phyloP scores from a whole-genome alignment of 2,888 invertebrate species.

The Catocala fraxini region DNA sequence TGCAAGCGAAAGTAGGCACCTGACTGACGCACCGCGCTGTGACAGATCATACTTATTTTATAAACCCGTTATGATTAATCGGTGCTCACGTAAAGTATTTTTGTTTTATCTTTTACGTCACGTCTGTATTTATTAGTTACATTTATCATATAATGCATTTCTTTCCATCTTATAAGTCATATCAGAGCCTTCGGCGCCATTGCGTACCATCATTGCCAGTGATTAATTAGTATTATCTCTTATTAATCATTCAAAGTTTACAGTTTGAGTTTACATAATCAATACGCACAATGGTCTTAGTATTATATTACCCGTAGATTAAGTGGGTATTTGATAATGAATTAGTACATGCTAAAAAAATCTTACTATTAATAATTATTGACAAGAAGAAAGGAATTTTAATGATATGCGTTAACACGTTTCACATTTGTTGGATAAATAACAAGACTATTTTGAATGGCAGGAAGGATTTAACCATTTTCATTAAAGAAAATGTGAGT shows the following conservation, averaged over 20 bases:
- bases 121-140: constrained; percentile 18
- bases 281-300: not conserved
- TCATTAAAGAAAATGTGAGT: constrained; percentile 19
- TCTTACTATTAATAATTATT: constrained; percentile 21
- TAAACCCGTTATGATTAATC: constrained; percentile 39
- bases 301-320: not conserved
- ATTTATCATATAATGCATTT: constrained; percentile 30
- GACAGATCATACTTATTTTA: constrained; percentile 54
- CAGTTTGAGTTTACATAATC: constrained; percentile 12
- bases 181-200: constrained; percentile 18
- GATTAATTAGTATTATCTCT: constrained; percentile 34
- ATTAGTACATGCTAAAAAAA: constrained; percentile 27
- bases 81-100: constrained; percentile 27
- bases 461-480: constrained; percentile 1
- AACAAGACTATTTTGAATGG: constrained; percentile 4
- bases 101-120: constrained; percentile 39
- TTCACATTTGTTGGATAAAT: constrained; percentile 23
- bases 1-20: constrained; percentile 77
- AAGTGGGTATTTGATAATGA: constrained; percentile 18
- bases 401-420: constrained; percentile 31
- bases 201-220: constrained; percentile 8
- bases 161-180: constrained; percentile 28
- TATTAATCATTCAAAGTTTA: constrained; percentile 39
- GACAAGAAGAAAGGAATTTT: constrained; percentile 34
- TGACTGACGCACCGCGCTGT: constrained; percentile 46